Evolutionary conservation across 1,140 invertebrate genomes (phyloP).

Genomic region (Helicoverpa armigera): DNA sequence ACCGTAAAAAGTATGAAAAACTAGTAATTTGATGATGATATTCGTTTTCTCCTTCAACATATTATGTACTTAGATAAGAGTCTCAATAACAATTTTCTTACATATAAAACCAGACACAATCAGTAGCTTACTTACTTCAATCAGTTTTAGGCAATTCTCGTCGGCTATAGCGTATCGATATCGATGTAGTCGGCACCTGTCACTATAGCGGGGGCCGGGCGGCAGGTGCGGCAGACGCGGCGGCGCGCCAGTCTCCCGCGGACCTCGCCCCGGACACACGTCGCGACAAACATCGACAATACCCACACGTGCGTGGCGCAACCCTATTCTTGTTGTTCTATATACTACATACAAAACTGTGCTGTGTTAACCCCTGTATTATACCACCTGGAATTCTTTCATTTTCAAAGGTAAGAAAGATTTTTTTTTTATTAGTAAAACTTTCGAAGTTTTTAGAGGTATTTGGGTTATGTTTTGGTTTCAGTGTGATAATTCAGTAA

Average conservation of each 20-base stretch:
- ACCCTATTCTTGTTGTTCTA: constrained; percentile 79
- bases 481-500: constrained; percentile 60
- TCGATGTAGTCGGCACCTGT: constrained; percentile 74
- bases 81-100: too few species aligned
- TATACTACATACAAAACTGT: constrained; percentile 65
- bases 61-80: too few species aligned
- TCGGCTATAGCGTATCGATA: constrained; percentile 66
- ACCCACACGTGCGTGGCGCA: constrained; percentile 77
- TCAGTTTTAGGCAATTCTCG: neutral
- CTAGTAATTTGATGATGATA: too few species aligned
- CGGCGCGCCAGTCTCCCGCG: constrained; percentile 84
- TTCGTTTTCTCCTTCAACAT: too few species aligned
- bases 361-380: constrained; percentile 67
- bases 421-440: constrained; percentile 27
- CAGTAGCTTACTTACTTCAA: neutral
- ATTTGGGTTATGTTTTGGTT: constrained; percentile 69
- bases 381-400: constrained; percentile 60
- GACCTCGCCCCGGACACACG: constrained; percentile 73
- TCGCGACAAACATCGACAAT: constrained; percentile 67
- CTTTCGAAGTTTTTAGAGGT: constrained; percentile 3
- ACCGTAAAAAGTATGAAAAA: too few species aligned
- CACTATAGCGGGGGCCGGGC: constrained; percentile 81
- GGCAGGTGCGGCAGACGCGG: constrained; percentile 82
- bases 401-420: constrained; percentile 65
- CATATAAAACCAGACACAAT: neutral